Evolutionary conservation across 2,113 vertebrate genomes (phyloP), one percentile per base, ranked within the genome.

Genomic region (Heliornis fulica): DNA sequence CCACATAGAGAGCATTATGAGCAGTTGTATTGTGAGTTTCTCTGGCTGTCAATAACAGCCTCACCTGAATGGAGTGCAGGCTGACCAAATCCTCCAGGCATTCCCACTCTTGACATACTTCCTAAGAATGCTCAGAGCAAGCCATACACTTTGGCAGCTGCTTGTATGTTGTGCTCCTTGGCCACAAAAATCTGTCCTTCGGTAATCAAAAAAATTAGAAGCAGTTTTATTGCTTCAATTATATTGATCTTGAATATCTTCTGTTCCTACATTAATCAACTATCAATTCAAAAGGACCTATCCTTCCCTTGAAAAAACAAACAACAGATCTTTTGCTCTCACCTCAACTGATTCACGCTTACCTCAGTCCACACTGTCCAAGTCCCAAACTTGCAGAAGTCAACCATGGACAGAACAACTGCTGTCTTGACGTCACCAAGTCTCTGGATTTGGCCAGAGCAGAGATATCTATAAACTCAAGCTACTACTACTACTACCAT

Each of bases 61-160:
- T 77, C 43, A 32, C 31, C 48, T 60, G 26, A 22, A 1, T 5
- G 29, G 11, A 15, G 36, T 7, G 21, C 38, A 25, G 9, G 22
- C 54, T 21, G 21, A 32, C 4, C 31, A 63, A 38, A 3, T 26
- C 50, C 40, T 57, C 6, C 34, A 23, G 29, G 46, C 80, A 66
- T 28, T 68, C 32, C 32, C 26, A 13, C 11, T 34, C 41, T 12
- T 7, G 3, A 3, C 23, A 3, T 26, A 1, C 41, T 54, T 61
- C 60, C 70, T 9, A 56, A 63, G 29, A 9, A 34, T 36, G 34
- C 50, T 36, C 26, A 43, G 45, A 50, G 3, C 10, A 60, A 61
- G 23, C 7, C 0, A 21, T 34, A 48, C 4, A 13, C 21, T 32
- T 54, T 0, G 1, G 29, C 32, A 59, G 17, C 7, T 32, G 21